Evolutionary conservation across 92 coral and sea anemone species (phyloP).

Genomic region (Epizoanthus ramosus): DNA sequence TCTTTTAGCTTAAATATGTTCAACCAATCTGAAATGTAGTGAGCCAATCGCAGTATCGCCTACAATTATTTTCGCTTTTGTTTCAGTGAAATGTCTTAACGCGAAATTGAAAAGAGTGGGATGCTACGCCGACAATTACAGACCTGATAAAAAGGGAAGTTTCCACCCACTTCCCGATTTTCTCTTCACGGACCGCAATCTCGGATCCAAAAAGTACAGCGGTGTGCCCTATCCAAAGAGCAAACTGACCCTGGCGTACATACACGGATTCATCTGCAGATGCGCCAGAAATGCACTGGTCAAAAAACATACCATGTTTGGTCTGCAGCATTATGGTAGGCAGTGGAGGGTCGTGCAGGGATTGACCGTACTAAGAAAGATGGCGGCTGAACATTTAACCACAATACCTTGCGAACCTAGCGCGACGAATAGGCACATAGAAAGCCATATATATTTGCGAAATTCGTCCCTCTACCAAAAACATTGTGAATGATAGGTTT

Average conservation of each 20-base stretch:
- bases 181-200: constrained; percentile 17
- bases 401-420: too few relatives aligned
- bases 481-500: too few relatives aligned
- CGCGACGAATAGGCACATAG: too few relatives aligned
- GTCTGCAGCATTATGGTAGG: constrained; percentile 36
- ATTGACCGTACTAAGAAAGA: too few relatives aligned
- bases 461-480: too few relatives aligned
- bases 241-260: constrained; percentile 17
- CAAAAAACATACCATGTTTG: constrained; percentile 18
- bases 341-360: too few relatives aligned
- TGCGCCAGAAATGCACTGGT: constrained; percentile 11
- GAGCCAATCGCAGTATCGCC: neutral
- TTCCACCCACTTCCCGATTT: constrained; percentile 19
- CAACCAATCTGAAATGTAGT: neutral
- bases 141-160: neutral
- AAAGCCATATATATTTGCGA: too few relatives aligned
- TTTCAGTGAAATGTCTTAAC: constrained; percentile 11
- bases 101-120: constrained; percentile 28
- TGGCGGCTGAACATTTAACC: too few relatives aligned
- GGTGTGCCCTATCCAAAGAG: constrained; percentile 22
- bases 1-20: neutral
- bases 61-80: neutral
- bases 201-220: constrained; percentile 19
- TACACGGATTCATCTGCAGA: constrained; percentile 30
- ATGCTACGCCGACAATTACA: constrained; percentile 35